Conservation (phyloP, 2,888 invertebrate species). For the Scrobipalpa costella region DNA sequence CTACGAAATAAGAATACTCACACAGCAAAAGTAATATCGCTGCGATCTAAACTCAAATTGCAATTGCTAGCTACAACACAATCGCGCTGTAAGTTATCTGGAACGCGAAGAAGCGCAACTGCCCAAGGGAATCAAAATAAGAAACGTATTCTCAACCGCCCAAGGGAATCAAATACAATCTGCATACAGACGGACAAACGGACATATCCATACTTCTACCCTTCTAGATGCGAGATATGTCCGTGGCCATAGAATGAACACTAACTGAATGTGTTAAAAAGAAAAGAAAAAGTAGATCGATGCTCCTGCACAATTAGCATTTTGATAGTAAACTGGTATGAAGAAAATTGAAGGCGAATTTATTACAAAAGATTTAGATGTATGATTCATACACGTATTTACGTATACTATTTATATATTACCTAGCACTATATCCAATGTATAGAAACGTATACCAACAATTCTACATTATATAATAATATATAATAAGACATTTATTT, state of each 20-base stretch:
- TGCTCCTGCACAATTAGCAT: too few species aligned
- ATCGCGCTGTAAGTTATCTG: conserved; percentile 7
- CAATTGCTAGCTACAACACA: conserved; percentile 13
- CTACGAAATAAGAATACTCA: background rate
- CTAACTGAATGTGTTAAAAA: background rate
- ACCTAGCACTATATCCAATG: too few species aligned
- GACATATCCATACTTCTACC: background rate
- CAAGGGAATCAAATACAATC: conserved; percentile 12
- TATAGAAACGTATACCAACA: too few species aligned
- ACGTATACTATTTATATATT: too few species aligned
- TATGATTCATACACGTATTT: too few species aligned
- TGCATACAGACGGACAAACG: background rate
- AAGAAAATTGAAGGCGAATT: too few species aligned
- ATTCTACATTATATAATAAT: too few species aligned
- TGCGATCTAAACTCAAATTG: conserved; percentile 4
- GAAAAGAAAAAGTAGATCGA: background rate
- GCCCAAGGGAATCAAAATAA: background rate
- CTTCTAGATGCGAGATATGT: background rate
- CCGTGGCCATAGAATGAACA: background rate
- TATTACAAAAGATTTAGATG: too few species aligned
- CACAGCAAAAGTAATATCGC: background rate
- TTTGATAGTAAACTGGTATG: too few species aligned
- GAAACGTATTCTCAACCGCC: background rate
- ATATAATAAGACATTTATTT: too few species aligned
- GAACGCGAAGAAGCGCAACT: background rate